A percentile compares a stretch with the other conserved stretches of the same genome.
These are phyloP conservation scores for Henicopernis longicauda DNA, from an alignment of 2,113 vertebrate genomes.

Conservation along the genomic window DNA sequence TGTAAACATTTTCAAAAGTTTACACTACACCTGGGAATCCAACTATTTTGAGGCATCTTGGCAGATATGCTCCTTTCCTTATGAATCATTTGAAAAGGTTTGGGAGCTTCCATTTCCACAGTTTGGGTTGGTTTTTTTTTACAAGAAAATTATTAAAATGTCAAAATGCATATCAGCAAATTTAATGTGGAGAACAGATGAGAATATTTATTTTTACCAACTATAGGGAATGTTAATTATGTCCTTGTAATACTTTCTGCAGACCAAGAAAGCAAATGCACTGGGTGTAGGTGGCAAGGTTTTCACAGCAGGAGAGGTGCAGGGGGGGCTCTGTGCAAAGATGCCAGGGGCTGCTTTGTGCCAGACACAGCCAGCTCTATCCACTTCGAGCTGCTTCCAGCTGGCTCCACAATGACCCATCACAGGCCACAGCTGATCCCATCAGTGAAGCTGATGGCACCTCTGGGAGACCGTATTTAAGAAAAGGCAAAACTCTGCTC, in stretches of 20 bases:
- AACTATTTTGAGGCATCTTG: not conserved
- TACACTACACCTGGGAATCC: not conserved
- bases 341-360: not conserved
- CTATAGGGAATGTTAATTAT: not conserved
- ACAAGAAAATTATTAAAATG: not conserved
- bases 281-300: not conserved
- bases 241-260: not conserved
- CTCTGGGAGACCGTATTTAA: not conserved
- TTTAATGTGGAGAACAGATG: not conserved
- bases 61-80: not conserved
- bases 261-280: not conserved
- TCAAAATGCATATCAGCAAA: not conserved
- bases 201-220: not conserved
- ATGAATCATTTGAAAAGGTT: not conserved
- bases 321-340: not conserved
- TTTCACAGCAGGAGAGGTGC: not conserved
- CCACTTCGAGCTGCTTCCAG: not conserved
- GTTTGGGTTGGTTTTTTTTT: not conserved
- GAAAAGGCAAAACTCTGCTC: not conserved
- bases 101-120: not conserved
- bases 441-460: not conserved
- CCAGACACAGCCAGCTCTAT: not conserved
- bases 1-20: slow-evolving; percentile 29
- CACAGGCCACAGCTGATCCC: not conserved
- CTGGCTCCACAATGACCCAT: not conserved